Evolutionary conservation across 2,888 invertebrate genomes (phyloP), one percentile per base, ranked within the genome.

Genomic region (Portevinia maculata): DNA sequence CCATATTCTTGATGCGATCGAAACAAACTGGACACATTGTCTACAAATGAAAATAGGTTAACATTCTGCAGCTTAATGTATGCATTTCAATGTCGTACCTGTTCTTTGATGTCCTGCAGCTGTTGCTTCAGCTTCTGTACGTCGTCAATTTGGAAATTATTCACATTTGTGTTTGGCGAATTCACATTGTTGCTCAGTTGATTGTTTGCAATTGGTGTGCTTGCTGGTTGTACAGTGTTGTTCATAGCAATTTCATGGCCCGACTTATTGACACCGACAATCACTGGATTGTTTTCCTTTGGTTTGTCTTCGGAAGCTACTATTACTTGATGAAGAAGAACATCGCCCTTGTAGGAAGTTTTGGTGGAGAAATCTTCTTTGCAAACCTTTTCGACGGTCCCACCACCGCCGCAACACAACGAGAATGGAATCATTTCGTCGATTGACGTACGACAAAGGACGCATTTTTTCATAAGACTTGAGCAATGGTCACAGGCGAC

Each of bases 1-100:
- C 98, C 98, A 99, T 98, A 91, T 99, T 99, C 92, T 98, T 99
- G 88, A 98, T 92, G 32, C 98, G 95, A 92, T 99, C 99, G 92
- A 99, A 93, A 91, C 99, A 99, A 84, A 99, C 98, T 3, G 99
- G 99, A 89, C 99, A 99, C 96, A 98, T 98, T 1, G 98, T 99
- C 98, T 99, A 93, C 3, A 92, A 93, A 34, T n/a, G n/a, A n/a
- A n/a, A n/a, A n/a, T n/a, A n/a, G n/a, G n/a, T n/a, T n/a, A n/a
- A n/a, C n/a, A n/a, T n/a, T n/a, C n/a, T n/a, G n/a, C n/a, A n/a
- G n/a, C n/a, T n/a, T n/a, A n/a, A n/a, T n/a, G n/a, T n/a, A n/a
- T n/a, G n/a, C n/a, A n/a, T 4, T 3, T 44, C 19, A 5, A 4
- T 44, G 6, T 85, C 86, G 86, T 88, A 97, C 98, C 94, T 98